These are phyloP conservation scores for Digitonthophagus gazella DNA, from an alignment of 2,888 invertebrate species.

Conservation along the genomic window DNA sequence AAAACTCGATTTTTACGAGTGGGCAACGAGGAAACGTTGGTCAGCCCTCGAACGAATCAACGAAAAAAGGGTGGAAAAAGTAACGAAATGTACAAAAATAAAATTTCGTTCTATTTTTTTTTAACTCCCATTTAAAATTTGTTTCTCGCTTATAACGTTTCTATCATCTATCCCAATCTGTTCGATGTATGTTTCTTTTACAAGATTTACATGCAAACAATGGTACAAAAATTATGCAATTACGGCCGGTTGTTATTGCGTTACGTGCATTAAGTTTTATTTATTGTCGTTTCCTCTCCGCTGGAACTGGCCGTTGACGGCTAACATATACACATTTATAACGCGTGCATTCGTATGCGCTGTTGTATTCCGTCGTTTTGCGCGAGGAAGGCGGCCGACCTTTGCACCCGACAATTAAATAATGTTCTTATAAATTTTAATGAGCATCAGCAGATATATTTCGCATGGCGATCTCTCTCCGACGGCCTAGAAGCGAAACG, in stretches of 20 bases:
- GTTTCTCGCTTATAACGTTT: too few species aligned
- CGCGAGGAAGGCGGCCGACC: slow-evolving; percentile 25
- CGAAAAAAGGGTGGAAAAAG: background rate
- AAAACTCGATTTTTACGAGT: slow-evolving; percentile 52
- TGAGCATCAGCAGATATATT: slow-evolving; percentile 20
- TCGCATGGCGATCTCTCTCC: slow-evolving; percentile 9
- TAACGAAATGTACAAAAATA: background rate
- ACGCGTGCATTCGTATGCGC: slow-evolving; percentile 5
- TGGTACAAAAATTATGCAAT: slow-evolving; percentile 8
- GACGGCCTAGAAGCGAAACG: background rate
- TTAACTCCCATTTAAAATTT: too few species aligned
- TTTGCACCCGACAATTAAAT: slow-evolving; percentile 27
- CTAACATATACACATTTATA: background rate
- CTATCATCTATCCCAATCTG: background rate
- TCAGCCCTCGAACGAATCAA: background rate
- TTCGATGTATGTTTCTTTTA: background rate
- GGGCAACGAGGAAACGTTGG: slow-evolving; percentile 31
- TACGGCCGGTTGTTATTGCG: slow-evolving; percentile 2
- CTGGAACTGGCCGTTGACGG: background rate
- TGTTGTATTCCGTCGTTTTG: slow-evolving; percentile 20
- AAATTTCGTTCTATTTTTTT: background rate
- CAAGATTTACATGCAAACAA: slow-evolving; percentile 11
- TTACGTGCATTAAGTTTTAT: slow-evolving; percentile 11
- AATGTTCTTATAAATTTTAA: slow-evolving; percentile 27
- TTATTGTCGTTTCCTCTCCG: slow-evolving; percentile 3